Conservation (phyloP, 2,797 vertebrate species). For the Rhinella marina region DNA sequence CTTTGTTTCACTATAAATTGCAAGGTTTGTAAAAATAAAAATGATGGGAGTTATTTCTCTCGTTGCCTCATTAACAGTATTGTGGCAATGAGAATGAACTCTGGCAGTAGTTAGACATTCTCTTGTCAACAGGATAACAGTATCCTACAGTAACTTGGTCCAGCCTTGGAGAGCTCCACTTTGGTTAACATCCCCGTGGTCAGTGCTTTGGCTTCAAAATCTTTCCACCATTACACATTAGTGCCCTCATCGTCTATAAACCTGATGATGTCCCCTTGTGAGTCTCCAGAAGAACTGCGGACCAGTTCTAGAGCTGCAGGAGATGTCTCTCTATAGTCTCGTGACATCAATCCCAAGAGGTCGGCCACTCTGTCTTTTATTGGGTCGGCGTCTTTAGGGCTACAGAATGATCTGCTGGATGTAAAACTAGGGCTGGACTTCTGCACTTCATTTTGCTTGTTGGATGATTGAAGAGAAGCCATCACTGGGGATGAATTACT, state of each 20-base stretch:
- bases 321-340: conserved; percentile 51
- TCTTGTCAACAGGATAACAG: conserved; percentile 43
- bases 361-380: conserved; percentile 54
- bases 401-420: conserved; percentile 60
- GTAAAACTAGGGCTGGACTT: conserved; percentile 31
- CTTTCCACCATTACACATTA: conserved; percentile 68
- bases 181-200: conserved; percentile 52
- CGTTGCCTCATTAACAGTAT: conserved; percentile 36
- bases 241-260: conserved; percentile 83
- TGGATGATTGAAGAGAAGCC: conserved; percentile 72
- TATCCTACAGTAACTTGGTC: conserved; percentile 52
- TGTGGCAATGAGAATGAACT: conserved; percentile 33
- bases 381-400: conserved; percentile 53
- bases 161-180: conserved; percentile 49
- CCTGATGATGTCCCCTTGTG: conserved; percentile 76
- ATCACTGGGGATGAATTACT: conserved; percentile 73
- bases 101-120: conserved; percentile 52
- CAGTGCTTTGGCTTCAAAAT: conserved; percentile 58
- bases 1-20: conserved; percentile 26
- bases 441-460: conserved; percentile 66
- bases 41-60: background rate
- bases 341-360: conserved; percentile 52
- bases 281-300: conserved; percentile 69
- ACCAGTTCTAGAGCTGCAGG: conserved; percentile 75
- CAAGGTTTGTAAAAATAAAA: conserved; percentile 13